Conservation (phyloP, 2,888 invertebrate genomes). For the Caenorhabditis sp. region DNA sequence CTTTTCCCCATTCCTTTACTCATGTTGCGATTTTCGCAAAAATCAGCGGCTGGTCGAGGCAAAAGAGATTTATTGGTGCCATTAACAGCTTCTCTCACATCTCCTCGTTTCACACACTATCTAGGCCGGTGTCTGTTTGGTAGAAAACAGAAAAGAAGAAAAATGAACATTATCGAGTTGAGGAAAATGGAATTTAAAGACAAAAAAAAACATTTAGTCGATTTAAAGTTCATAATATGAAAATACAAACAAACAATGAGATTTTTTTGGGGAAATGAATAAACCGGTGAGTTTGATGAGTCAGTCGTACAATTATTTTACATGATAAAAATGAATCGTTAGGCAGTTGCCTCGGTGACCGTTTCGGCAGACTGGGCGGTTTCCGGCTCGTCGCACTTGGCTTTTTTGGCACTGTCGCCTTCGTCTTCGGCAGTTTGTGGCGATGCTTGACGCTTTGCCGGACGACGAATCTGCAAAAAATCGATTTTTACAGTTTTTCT, state of each 20-base stretch:
- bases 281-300: not conserved
- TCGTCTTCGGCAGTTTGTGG: conserved; percentile 13
- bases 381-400: conserved; percentile 23
- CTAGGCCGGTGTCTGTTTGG: not conserved
- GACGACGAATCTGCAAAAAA: conserved; percentile 41
- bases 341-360: no score
- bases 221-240: no score
- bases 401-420: conserved; percentile 14
- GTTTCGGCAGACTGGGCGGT: no score
- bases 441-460: conserved; percentile 38
- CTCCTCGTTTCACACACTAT: not conserved
- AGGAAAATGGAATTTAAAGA: not conserved
- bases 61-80: conserved; percentile 36
- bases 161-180: not conserved
- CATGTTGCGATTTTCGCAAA: not conserved
- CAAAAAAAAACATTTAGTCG: no score
- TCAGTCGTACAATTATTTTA: no score
- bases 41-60: conserved; percentile 3
- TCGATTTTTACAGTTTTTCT: no score
- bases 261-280: no score
- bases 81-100: conserved; percentile 20
- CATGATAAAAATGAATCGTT: not conserved
- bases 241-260: no score
- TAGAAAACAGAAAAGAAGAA: not conserved
- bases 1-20: not conserved